Evolutionary conservation across 2,797 vertebrate genomes (phyloP), one percentile per base, ranked within the genome.

Genomic region (Craterocephalus amniculus): DNA sequence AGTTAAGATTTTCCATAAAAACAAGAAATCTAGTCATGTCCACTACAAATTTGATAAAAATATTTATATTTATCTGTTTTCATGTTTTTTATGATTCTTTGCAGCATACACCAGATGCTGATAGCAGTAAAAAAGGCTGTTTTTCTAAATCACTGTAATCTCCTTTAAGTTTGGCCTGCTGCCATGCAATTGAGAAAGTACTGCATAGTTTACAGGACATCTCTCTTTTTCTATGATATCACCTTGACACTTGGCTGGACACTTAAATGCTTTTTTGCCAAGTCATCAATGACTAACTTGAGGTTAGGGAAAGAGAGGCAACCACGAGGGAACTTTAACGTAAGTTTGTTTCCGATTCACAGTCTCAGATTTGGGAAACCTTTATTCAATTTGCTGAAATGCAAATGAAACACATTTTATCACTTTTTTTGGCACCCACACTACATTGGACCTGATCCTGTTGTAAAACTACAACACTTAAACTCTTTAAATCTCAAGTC

Each of bases 261-360:
- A 43, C 76, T 55, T 65, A 45, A 61, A 52, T 86, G 67, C 9
- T 22, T 78, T 78, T 82, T 67, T 88, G 86, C 78, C 14, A 63
- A 82, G 74, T 91, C 88, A 89, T 34, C 79, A 82, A 78, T 76
- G 74, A 83, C 80, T 75, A 87, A 85, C 80, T 78, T 40, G 45
- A 60, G 67, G 51, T 13, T 22, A 35, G 11, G 67, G 0, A 16
- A 61, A 59, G 14, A 11, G 43, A 77, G 72, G 83, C 57, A 49
- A 71, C 65, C 55, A 43, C n/a, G 66, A 60, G 48, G 60, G 83
- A 88, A 86, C 76, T 87, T 84, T 65, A 74, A 87, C 80, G 83
- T 83, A 78, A n/a, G n/a, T n/a, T n/a, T n/a, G n/a, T n/a, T n/a
- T n/a, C n/a, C n/a, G n/a, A n/a, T n/a, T n/a, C n/a, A n/a, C n/a